These are phyloP conservation scores for Myiozetetes cayanensis DNA, from an alignment of 2,113 vertebrate genomes.

Conservation along the genomic window DNA sequence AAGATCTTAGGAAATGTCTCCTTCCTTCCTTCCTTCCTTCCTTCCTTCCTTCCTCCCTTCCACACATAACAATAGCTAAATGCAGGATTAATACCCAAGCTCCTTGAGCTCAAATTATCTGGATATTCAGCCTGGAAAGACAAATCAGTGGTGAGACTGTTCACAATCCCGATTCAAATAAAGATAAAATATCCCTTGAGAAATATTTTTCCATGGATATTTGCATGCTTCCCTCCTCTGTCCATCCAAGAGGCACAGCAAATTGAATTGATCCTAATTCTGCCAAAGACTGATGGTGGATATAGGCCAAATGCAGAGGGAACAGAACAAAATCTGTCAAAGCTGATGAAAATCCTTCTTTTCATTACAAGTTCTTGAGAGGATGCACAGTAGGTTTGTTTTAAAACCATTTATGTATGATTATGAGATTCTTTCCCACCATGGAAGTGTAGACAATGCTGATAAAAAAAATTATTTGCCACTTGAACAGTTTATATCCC, in stretches of 20 bases:
- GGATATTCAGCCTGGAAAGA: not conserved
- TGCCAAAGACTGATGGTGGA: not conserved
- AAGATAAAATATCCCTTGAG: not conserved
- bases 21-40: not conserved
- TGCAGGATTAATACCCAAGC: not conserved
- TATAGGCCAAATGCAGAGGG: not conserved
- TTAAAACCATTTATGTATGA: not conserved
- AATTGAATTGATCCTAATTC: not conserved
- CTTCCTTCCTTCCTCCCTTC: not conserved
- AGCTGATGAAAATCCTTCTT: not conserved
- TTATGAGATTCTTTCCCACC: not conserved
- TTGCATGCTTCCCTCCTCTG: not conserved
- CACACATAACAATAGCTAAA: not conserved
- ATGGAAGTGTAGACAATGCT: not conserved
- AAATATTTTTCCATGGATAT: not conserved
- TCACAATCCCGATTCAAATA: not conserved
- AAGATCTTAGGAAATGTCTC: not conserved
- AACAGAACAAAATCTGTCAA: not conserved
- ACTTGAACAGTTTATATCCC: not conserved
- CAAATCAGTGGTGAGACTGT: not conserved
- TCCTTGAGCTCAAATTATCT: not conserved
- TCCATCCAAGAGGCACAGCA: not conserved
- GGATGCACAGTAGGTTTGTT: not conserved
- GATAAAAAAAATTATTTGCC: not conserved
- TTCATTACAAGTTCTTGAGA: not conserved